Evolutionary conservation across 2,797 vertebrate species (phyloP), one percentile per base, ranked within the genome.

Genomic region (Setipinna tenuifilis): DNA sequence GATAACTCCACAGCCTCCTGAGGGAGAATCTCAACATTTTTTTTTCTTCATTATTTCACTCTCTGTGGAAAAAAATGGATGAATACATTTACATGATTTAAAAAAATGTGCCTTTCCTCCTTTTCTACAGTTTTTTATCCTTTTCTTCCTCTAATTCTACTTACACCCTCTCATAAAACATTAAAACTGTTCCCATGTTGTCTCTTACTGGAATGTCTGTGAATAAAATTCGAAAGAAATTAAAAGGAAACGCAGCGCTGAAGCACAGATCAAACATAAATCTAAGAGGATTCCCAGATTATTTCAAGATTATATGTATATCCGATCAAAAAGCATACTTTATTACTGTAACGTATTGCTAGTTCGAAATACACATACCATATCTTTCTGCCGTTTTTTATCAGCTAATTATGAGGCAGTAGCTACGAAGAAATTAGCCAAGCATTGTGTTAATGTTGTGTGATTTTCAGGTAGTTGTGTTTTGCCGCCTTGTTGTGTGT

Each of bases 161-260:
- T 89, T 92, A 92, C 91, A 93, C 83, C 91, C 88, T 88, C 91
- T 93, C 89, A 93, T 94, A 82, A 92, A 94, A 93, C 91, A 94
- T 94, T 91, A 89, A 94, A 91, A 83, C 84, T 82, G 83, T 85
- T 83, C 84, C 87, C 71, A 85, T 91, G 89, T 91, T 90, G 85
- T 89, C 88, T 91, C 89, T 88, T 84, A 84, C 92, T 89, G 87
- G 83, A 83, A 85, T 85, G 75, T 82, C 87, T 87, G 92, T 92
- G 84, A 80, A 85, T n/a, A 86, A 88, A 89, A 89, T 83, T 89
- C 62, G 83, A 84, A 78, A 78, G 4, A 41, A 35, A 21, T 25
- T 50, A 71, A 80, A 85, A 87, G 87, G 87, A 88, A 90, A 87
- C 28, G 54, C 83, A 84, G 61, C 86, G 85, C 9, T 78, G 61